Evolutionary conservation across 2,888 invertebrate genomes (phyloP).

Genomic region (Ormyrus thymus): DNA sequence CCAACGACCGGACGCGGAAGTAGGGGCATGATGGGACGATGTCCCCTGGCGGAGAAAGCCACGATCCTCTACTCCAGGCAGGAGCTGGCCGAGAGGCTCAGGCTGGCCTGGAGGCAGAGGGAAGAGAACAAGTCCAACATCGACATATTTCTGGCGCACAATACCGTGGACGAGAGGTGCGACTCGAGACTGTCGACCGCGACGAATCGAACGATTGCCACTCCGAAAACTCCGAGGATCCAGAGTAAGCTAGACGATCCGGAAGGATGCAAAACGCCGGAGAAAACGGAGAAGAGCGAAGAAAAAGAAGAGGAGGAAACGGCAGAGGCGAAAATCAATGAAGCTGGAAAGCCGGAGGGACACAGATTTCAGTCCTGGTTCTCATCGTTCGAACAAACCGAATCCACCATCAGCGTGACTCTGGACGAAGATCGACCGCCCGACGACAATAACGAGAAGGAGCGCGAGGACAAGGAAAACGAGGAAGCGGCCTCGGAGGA

Average conservation of each 20-base stretch:
- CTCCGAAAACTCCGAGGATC: conserved; percentile 51
- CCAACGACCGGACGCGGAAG: conserved; percentile 46
- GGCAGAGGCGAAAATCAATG: neutral
- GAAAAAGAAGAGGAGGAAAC: neutral
- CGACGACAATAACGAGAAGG: neutral
- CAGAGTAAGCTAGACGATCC: neutral
- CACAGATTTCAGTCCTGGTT: conserved; percentile 36
- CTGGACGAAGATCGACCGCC: neutral
- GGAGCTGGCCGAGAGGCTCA: conserved; percentile 75
- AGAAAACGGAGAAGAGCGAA: conserved; percentile 1
- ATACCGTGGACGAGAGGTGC: conserved; percentile 72
- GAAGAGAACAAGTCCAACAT: conserved; percentile 78
- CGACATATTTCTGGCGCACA: conserved; percentile 79
- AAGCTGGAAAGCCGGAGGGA: neutral
- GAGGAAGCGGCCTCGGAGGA: neutral
- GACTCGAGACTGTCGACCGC: conserved; percentile 65
- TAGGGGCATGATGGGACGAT: conserved; percentile 22
- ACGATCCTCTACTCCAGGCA: conserved; percentile 74
- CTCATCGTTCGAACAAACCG: conserved; percentile 10
- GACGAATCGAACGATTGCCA: conserved; percentile 39
- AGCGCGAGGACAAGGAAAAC: neutral
- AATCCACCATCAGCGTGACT: neutral
- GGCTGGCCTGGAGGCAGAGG: conserved; percentile 76
- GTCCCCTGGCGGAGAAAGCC: conserved; percentile 62
- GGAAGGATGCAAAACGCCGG: neutral